Evolutionary conservation across 2,888 invertebrate genomes (phyloP), one percentile per base, ranked within the genome.

Genomic region (Heliconius ethilla): DNA sequence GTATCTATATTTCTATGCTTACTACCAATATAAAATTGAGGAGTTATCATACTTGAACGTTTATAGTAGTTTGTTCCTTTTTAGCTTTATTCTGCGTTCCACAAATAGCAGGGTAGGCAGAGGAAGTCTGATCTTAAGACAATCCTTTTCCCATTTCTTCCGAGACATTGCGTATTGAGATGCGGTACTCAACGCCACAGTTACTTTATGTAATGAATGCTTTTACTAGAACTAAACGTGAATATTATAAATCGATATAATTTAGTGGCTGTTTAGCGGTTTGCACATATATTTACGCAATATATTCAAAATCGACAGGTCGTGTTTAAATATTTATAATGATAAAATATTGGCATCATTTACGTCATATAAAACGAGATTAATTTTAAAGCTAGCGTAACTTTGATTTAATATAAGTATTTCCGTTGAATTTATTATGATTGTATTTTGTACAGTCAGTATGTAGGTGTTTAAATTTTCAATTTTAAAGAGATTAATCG

Each of bases 271-370:
- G n/a, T 72, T 59, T 72, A 33, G 72, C 25, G 59, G 72, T 37
- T 37, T 59, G 37, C 15, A 59, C 15, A 25, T 25, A 59, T 25
- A 59, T 29, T 29, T 13, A 1, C 9, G 3, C 55, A 15, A 59
- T 72, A 33, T 55, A 59, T 72, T 37, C n/a, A 7, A n/a, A 25
- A 25, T 37, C n/a, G 72, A 72, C 72, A 59, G 72, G 72, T 72
- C 59, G 37, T 25, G 33, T 59, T 72, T 72, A 59, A 72, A 72
- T 72, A 72, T 72, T 45, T 72, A 55, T 59, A 33, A 37, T 33
- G 25, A 33, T 37, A 59, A 59, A 72, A 72, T 72, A 59, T 72
- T 59, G 33, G n/a, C 29, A 59, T 59, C 59, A 59, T 72, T 59
- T 72, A 33, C 59, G 72, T 59, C 59, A 62, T 59, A 37, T 72